Conservation (phyloP, 2,797 vertebrate species). For the Tapirus indicus region DNA sequence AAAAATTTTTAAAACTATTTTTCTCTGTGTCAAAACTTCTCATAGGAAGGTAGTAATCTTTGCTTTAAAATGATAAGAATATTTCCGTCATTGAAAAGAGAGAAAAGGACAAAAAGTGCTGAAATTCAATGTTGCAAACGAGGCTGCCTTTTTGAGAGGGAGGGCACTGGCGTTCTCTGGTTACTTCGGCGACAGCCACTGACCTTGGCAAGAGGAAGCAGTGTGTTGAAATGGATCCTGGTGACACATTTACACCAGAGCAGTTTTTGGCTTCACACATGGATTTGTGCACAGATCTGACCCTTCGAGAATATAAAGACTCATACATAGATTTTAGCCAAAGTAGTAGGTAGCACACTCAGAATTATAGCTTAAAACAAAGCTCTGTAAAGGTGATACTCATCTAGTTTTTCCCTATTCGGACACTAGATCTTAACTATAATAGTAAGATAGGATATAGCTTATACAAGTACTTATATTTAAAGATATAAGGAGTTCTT, state of each 20-base stretch:
- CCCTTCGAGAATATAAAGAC: background rate
- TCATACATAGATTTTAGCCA: background rate
- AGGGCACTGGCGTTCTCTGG: conserved; percentile 74
- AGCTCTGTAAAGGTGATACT: background rate
- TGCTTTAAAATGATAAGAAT: background rate
- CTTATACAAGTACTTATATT: background rate
- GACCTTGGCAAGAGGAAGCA: conserved; percentile 73
- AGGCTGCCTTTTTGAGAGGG: background rate
- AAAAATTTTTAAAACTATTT: background rate
- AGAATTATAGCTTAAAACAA: background rate
- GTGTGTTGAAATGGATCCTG: conserved; percentile 79
- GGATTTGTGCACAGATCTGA: background rate
- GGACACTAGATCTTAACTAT: background rate
- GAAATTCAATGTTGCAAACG: background rate
- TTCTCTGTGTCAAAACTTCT: background rate
- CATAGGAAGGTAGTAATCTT: background rate
- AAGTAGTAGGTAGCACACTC: background rate
- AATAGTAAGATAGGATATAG: background rate
- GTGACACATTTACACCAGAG: conserved; percentile 60
- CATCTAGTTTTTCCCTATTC: background rate
- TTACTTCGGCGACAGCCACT: conserved; percentile 65
- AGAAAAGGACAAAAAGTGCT: background rate
- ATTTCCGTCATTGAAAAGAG: background rate
- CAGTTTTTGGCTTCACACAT: conserved; percentile 58
- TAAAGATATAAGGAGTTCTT: background rate